Evolutionary conservation across 2,888 invertebrate genomes (phyloP).

Genomic region (Aphidoletes aphidimyza): DNA sequence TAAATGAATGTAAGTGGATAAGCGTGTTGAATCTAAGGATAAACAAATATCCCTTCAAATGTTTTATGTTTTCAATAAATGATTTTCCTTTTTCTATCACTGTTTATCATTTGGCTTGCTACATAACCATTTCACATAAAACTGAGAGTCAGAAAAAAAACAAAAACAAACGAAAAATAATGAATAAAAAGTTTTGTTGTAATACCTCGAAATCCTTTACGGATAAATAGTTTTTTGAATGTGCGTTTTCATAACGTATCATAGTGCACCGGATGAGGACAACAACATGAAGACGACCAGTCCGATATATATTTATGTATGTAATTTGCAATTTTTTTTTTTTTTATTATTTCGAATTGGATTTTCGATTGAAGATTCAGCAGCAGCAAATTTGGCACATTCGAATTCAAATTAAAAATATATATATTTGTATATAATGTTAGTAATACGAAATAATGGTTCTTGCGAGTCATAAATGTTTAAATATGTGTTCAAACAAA

Average conservation of each 20-base stretch:
- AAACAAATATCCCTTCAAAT: not conserved
- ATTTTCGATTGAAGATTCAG: slow-evolving; percentile 2
- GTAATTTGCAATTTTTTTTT: not conserved
- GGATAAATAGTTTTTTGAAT: slow-evolving; percentile 56
- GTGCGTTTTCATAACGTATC: slow-evolving; percentile 60
- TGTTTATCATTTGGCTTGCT: slow-evolving; percentile 52
- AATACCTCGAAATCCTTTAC: slow-evolving; percentile 67
- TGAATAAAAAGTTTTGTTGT: slow-evolving; percentile 57
- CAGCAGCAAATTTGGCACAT: slow-evolving; percentile 24
- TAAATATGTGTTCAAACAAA: not conserved
- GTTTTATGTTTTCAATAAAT: not conserved
- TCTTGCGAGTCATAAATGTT: slow-evolving; percentile 2
- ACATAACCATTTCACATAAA: slow-evolving; percentile 57
- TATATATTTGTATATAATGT: slow-evolving; percentile 13
- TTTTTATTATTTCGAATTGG: not conserved
- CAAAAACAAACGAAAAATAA: slow-evolving; percentile 58
- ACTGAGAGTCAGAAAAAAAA: no score
- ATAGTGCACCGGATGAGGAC: slow-evolving; percentile 63
- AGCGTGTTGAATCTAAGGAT: slow-evolving; percentile 17
- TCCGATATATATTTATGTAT: slow-evolving; percentile 15
- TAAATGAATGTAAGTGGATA: slow-evolving; percentile 38
- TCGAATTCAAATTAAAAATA: slow-evolving; percentile 37
- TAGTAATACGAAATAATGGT: not conserved
- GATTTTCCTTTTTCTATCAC: not conserved
- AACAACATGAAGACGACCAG: slow-evolving; percentile 61